Conservation (phyloP, 1,140 invertebrate species). For the Maconellicoccus hirsutus region DNA sequence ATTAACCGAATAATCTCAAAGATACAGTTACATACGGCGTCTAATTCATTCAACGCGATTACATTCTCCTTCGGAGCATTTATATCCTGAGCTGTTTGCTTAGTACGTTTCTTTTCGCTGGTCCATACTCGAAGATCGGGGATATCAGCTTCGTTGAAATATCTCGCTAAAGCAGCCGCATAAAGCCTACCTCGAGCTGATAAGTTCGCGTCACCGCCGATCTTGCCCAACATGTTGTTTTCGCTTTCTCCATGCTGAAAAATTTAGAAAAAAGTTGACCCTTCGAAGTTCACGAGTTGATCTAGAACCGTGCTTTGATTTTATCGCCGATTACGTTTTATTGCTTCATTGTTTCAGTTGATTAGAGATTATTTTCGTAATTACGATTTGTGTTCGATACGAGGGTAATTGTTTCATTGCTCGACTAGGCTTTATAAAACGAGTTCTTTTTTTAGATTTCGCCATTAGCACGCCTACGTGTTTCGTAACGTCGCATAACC, state of each 20-base stretch:
- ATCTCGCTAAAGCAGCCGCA: constrained; percentile 57
- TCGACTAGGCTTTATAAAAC: no score
- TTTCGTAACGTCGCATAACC: no score
- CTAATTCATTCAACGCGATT: constrained; percentile 72
- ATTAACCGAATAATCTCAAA: background rate
- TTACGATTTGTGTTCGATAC: no score
- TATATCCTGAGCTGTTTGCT: constrained; percentile 72
- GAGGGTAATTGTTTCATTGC: no score
- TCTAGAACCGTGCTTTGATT: no score
- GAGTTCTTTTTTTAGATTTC: no score
- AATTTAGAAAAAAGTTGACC: background rate
- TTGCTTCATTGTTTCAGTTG: no score
- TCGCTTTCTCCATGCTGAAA: constrained; percentile 82
- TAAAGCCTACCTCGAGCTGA: constrained; percentile 70
- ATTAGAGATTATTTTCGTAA: no score
- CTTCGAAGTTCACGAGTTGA: no score
- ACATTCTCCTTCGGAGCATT: constrained; percentile 67
- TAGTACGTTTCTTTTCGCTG: constrained; percentile 71
- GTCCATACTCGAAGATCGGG: constrained; percentile 73
- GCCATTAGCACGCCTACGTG: no score
- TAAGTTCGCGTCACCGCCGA: constrained; percentile 77
- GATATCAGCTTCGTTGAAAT: constrained; percentile 49
- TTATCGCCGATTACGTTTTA: no score
- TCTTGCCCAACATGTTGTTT: constrained; percentile 78
- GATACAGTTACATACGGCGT: constrained; percentile 43